phyloP scores from a whole-genome alignment of 1,140 invertebrate species.

The Geopemphigus sp. region DNA sequence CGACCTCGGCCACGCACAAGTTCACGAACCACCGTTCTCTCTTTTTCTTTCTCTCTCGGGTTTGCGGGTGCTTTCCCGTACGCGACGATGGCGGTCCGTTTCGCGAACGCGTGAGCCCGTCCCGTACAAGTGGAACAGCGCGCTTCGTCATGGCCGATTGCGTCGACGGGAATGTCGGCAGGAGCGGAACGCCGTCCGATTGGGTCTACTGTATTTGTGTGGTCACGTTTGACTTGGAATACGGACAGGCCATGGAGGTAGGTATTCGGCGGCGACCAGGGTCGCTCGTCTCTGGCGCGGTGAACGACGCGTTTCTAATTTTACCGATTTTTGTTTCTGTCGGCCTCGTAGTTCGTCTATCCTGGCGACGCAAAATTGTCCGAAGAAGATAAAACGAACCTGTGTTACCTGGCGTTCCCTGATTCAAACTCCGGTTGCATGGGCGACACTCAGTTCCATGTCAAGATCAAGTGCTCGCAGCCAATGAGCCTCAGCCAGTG shows the following conservation, averaged over 20 bases:
- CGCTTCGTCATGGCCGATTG: neutral
- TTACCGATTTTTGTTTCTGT: too few relatives aligned
- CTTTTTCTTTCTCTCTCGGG: too few relatives aligned
- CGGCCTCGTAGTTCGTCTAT: conserved; percentile 80
- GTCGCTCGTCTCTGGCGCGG: neutral
- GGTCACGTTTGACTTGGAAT: conserved; percentile 96
- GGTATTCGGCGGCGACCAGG: conserved; percentile 57
- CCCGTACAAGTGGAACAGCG: too few relatives aligned
- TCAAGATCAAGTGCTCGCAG: conserved; percentile 66
- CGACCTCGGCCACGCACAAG: too few relatives aligned
- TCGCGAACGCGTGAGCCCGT: too few relatives aligned
- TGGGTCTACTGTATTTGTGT: conserved; percentile 97
- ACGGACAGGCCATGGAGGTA: conserved; percentile 96
- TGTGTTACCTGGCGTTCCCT: conserved; percentile 97
- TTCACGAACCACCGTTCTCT: too few relatives aligned
- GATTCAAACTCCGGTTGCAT: conserved; percentile 98
- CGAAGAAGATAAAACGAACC: conserved; percentile 93
- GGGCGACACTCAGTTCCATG: conserved; percentile 96
- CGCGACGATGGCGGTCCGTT: too few relatives aligned
- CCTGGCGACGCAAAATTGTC: conserved; percentile 77
- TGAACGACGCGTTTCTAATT: neutral
- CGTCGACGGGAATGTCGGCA: neutral
- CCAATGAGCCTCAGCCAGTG: conserved; percentile 39
- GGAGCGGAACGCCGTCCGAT: conserved; percentile 66
- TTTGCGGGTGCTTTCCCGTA: too few relatives aligned